phyloP scores from a whole-genome alignment of 1,140 invertebrate species.

The Drosophila kikkawai region DNA sequence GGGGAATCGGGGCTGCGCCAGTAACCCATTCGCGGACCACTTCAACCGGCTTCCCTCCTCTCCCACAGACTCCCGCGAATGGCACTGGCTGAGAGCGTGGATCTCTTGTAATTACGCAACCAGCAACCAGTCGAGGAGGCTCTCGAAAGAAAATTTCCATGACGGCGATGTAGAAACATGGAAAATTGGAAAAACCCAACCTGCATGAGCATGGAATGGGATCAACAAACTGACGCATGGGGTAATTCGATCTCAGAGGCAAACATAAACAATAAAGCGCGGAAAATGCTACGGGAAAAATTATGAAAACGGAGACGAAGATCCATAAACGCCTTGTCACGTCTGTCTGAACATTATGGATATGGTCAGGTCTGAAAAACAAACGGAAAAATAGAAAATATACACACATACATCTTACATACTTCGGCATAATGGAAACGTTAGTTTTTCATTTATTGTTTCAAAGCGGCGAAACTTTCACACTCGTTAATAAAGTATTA shows the following conservation, averaged over 20 bases:
- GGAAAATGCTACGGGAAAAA: conserved; percentile 44
- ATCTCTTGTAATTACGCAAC: conserved; percentile 74
- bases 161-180: conserved; percentile 44
- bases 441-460: conserved; percentile 72
- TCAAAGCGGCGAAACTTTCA: conserved; percentile 70
- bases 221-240: conserved; percentile 70
- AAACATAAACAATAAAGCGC: conserved; percentile 48
- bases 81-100: conserved; percentile 37
- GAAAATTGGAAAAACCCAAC: conserved; percentile 60
- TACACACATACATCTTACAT: conserved; percentile 39
- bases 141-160: conserved; percentile 59
- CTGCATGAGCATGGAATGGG: conserved; percentile 60
- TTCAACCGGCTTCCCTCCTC: conserved; percentile 21
- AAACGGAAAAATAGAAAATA: conserved; percentile 51
- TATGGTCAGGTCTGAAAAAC: conserved; percentile 9
- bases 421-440: conserved; percentile 68
- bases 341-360: conserved; percentile 61
- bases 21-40: conserved; percentile 51
- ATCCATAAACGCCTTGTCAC: conserved; percentile 61
- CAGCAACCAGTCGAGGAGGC: conserved; percentile 56
- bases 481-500: conserved; percentile 61
- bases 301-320: not conserved
- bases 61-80: conserved; percentile 30
- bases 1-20: conserved; percentile 26
- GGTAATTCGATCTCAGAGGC: conserved; percentile 64